phyloP scores from a whole-genome alignment of 2,113 vertebrate genomes.

The Halcyon malimbica region DNA sequence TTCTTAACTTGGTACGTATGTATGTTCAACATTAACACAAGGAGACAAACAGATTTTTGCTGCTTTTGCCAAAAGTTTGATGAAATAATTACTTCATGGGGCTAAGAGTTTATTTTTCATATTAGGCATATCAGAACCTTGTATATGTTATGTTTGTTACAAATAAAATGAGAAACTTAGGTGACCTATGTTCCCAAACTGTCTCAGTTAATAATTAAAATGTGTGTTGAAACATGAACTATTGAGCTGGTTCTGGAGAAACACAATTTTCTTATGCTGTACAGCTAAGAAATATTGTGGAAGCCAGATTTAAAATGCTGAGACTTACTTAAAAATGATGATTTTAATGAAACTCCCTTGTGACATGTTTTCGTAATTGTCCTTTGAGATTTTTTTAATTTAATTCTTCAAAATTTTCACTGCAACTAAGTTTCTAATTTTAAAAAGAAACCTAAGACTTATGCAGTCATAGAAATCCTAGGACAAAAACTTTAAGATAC shows the following conservation, averaged over 20 bases:
- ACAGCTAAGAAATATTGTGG: slow-evolving; percentile 1
- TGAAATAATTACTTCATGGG: background rate
- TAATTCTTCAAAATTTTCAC: background rate
- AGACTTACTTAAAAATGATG: slow-evolving; percentile 1
- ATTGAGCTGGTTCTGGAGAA: slow-evolving; percentile 9
- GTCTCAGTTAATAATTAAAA: slow-evolving; percentile 11
- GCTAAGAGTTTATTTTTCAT: background rate
- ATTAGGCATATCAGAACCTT: background rate
- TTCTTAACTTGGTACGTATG: background rate
- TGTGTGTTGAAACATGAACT: background rate
- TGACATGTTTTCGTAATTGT: background rate
- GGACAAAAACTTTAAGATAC: background rate
- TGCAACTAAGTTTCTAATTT: background rate
- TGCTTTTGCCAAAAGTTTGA: background rate
- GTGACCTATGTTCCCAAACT: background rate
- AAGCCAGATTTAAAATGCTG: slow-evolving; percentile 1
- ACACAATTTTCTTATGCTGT: background rate
- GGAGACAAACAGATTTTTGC: background rate
- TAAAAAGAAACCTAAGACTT: background rate
- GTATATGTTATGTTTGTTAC: background rate
- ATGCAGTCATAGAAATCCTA: background rate
- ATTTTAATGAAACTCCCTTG: background rate
- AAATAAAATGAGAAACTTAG: background rate
- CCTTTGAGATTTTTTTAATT: background rate
- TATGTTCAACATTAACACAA: rapidly evolving